Base-by-base conservation (phyloP, 2,888 invertebrate species). In the Prostheceraeus crozeri region DNA sequence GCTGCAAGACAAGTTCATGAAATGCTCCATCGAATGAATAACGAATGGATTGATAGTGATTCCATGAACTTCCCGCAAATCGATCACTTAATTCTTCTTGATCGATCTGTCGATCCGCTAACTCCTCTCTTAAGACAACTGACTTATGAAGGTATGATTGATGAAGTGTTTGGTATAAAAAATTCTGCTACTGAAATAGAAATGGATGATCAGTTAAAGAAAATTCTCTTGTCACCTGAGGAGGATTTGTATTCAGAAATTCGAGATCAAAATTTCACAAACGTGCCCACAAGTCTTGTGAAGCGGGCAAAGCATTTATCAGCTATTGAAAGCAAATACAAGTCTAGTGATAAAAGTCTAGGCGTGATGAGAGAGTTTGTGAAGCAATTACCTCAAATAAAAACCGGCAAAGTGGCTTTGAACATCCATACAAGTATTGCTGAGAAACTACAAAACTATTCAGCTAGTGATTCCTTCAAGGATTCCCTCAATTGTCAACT, bases 101-200 rank as follows among this genome's bases (percentile, higher is more conserved):
- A 99, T 76, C 81, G 98, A 25, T 84, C 85, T 40, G 82, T 91
- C 1, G 98, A 99, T 80, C 82, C 91, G 57, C 82, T 96, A 51
- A 87, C 90, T 48, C 88, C 91, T 0, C 80, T 98, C 68, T 84
- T 88, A 0, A 91, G 91, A 0, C 98, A 96, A 71, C 82, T 94
- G 31, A 96, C 96, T 0, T 98, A 96, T 69, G 94, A 94, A 76
- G 98, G 96, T 1, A 81, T 98, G 4, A 87, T 98, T 64, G 98
- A 98, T 78, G 94, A 96, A 76, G 82, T 90, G 60, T 94, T 85
- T 77, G 86, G 86, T 14, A 11, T 48, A n/a, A n/a, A n/a, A n/a
- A n/a, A n/a, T n/a, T n/a, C n/a, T n/a, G n/a, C n/a, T n/a, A n/a
- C n/a, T n/a, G n/a, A n/a, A n/a, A n/a, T n/a, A n/a, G n/a, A n/a